These are phyloP conservation scores for Helicoverpa assulta DNA, from an alignment of 2,888 invertebrate genomes.

Conservation along the genomic window DNA sequence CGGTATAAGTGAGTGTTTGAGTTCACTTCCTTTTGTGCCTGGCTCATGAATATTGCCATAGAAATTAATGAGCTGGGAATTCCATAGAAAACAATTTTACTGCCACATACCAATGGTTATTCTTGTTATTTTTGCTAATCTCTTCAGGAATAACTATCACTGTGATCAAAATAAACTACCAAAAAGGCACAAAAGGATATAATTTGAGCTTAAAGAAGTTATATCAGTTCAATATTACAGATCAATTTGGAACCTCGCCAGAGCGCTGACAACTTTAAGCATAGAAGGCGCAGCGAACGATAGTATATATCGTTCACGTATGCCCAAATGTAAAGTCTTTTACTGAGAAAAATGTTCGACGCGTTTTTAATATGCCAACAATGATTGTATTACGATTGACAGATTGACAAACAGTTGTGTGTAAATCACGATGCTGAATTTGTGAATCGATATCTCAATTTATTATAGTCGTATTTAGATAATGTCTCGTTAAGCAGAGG, in stretches of 20 bases:
- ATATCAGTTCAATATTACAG: slow-evolving; percentile 40
- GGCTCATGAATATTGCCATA: no score
- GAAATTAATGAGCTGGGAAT: no score
- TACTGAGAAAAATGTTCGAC: neutral
- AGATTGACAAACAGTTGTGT: neutral
- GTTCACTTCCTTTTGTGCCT: no score
- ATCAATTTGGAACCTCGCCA: slow-evolving; percentile 49
- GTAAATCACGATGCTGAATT: neutral
- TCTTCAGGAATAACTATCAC: neutral
- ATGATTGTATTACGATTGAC: neutral
- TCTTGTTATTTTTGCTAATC: no score
- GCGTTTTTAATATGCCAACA: neutral
- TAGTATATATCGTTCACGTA: slow-evolving; percentile 17
- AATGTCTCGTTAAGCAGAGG: no score
- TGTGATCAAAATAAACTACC: slow-evolving; percentile 1
- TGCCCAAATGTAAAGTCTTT: slow-evolving; percentile 8
- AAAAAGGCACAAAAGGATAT: neutral
- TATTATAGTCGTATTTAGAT: no score
- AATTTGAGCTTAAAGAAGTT: slow-evolving; percentile 10
- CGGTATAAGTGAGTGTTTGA: no score
- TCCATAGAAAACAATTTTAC: no score
- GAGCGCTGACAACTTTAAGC: slow-evolving; percentile 29
- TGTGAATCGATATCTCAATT: no score
- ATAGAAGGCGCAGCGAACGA: slow-evolving; percentile 14
- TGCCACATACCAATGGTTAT: no score